phyloP scores from a whole-genome alignment of 1,140 invertebrate species.

The Adelges cooleyi region DNA sequence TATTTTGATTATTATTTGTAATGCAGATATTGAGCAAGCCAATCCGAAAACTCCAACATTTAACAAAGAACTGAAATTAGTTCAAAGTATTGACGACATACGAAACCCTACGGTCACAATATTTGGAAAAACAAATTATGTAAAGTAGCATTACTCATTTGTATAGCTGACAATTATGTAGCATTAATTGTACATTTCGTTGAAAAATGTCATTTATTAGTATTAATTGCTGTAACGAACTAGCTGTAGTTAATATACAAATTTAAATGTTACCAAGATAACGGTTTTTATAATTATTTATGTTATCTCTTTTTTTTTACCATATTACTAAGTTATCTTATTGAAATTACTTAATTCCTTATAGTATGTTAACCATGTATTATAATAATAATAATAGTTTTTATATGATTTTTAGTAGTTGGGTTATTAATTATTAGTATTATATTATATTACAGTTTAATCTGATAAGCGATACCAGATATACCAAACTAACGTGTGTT shows the following conservation, averaged over 20 bases:
- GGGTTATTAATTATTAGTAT: too few relatives aligned
- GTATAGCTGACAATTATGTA: not conserved
- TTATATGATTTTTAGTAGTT: too few relatives aligned
- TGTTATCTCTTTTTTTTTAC: not conserved
- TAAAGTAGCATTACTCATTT: not conserved
- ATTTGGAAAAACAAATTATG: conserved; percentile 38
- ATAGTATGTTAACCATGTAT: too few relatives aligned
- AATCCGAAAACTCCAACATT: not conserved
- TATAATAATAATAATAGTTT: too few relatives aligned
- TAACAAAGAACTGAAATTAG: conserved; percentile 54
- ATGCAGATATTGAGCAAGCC: conserved; percentile 35
- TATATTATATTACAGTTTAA: too few relatives aligned
- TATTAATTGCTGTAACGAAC: not conserved
- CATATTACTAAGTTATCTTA: too few relatives aligned
- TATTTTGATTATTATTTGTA: conserved; percentile 36
- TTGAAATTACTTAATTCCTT: too few relatives aligned
- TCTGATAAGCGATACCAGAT: too few relatives aligned
- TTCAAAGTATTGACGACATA: conserved; percentile 61
- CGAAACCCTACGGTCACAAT: conserved; percentile 45
- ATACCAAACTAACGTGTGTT: too few relatives aligned
- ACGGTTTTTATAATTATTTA: not conserved
- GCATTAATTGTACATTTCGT: not conserved
- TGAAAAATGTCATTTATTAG: not conserved
- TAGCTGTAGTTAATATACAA: too few relatives aligned
- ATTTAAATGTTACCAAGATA: not conserved